Conservation (phyloP, 2,113 vertebrate genomes). For the Actenoides hombroni region DNA sequence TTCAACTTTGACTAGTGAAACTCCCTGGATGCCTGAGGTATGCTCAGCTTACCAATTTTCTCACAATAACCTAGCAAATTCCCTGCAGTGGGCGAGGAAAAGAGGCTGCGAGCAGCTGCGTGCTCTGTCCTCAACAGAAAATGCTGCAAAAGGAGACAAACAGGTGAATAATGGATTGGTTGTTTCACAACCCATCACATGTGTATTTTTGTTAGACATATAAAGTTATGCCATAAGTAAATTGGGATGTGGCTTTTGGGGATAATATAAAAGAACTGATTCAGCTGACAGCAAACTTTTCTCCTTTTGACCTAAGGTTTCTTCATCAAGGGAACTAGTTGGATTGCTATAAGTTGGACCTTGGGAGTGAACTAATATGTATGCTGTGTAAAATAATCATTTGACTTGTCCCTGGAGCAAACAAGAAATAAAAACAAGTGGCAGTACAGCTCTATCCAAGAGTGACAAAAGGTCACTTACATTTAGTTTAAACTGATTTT, state of each 20-base stretch:
- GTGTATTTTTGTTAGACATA: background rate
- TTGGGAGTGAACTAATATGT: background rate
- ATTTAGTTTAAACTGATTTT: background rate
- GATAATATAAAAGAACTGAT: background rate
- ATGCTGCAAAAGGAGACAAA: background rate
- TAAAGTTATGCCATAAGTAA: background rate
- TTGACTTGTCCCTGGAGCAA: background rate
- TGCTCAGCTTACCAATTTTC: background rate
- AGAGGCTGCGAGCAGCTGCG: background rate
- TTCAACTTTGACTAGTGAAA: background rate
- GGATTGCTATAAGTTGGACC: background rate
- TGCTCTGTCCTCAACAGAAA: background rate
- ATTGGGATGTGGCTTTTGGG: background rate
- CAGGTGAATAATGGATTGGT: background rate
- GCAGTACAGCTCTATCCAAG: background rate
- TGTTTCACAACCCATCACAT: background rate
- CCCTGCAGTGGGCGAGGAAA: background rate
- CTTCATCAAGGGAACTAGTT: background rate
- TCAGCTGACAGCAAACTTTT: background rate
- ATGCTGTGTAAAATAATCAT: background rate
- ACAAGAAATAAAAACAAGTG: background rate
- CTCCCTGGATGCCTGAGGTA: background rate
- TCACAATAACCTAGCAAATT: background rate
- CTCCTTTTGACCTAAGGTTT: background rate
- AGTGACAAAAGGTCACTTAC: background rate